phyloP scores from a whole-genome alignment of 2,113 vertebrate species.

The Tor tambroides region DNA sequence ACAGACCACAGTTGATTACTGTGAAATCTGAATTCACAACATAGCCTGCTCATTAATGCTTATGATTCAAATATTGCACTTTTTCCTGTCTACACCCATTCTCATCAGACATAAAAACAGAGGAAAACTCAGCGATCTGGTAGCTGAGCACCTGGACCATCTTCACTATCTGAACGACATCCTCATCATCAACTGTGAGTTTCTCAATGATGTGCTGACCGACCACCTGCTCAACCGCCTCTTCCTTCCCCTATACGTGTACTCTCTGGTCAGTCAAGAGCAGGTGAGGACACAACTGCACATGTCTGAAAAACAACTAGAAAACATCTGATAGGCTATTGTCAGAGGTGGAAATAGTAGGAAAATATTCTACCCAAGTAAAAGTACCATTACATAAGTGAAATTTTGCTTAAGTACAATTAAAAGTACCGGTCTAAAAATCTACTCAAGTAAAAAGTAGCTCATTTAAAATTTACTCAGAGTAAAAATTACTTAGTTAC shows the following conservation, averaged over 20 bases:
- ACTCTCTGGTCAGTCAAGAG: slow-evolving; percentile 88
- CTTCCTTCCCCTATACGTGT: slow-evolving; percentile 95
- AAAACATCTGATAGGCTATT: neutral
- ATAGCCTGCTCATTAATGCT: neutral
- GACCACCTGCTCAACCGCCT: slow-evolving; percentile 97
- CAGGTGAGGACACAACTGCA: slow-evolving; percentile 71
- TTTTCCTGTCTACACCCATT: neutral
- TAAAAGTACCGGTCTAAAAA: no score
- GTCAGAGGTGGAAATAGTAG: no score
- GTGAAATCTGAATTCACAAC: neutral
- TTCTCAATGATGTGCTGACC: slow-evolving; percentile 95
- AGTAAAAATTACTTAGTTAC: no score
- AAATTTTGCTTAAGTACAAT: no score
- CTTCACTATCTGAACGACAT: slow-evolving; percentile 99
- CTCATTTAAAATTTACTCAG: no score
- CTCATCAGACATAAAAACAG: slow-evolving; percentile 89
- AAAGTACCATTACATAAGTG: no score
- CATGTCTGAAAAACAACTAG: neutral
- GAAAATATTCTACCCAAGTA: no score
- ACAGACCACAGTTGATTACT: neutral
- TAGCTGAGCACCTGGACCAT: slow-evolving; percentile 96
- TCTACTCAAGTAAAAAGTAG: no score
- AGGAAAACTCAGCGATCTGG: slow-evolving; percentile 93
- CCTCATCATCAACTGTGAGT: slow-evolving; percentile 98
- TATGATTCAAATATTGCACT: neutral